A percentile compares a stretch with the other conserved stretches of the same genome.
phyloP scores from a whole-genome alignment of 92 coral and sea anemone species.

The Parazoanthus darwini region DNA sequence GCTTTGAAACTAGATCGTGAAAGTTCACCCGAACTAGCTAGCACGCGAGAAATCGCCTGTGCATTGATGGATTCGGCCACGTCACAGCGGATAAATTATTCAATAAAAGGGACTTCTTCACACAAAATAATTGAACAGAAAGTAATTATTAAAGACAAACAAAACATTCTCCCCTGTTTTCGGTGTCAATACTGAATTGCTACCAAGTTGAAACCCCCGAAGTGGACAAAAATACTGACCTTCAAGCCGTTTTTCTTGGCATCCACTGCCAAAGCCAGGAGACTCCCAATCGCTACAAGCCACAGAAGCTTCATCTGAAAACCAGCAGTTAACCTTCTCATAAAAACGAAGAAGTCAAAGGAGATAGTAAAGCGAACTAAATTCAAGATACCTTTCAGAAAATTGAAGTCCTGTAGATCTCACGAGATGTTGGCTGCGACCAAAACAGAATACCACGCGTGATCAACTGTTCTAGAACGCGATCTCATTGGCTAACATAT shows the following conservation, averaged over 20 bases:
- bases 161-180: background rate
- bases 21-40: background rate
- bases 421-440: background rate
- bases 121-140: background rate
- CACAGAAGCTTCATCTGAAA: constrained; percentile 55
- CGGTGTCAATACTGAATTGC: background rate
- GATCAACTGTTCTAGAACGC: constrained; percentile 8
- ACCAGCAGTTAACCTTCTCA: background rate
- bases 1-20: constrained; percentile 24
- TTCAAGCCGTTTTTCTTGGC: constrained; percentile 49
- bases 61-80: constrained; percentile 26
- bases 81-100: constrained; percentile 2
- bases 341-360: constrained; percentile 1
- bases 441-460: constrained; percentile 22
- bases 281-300: constrained; percentile 37
- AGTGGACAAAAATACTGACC: constrained; percentile 18
- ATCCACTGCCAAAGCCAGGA: constrained; percentile 44
- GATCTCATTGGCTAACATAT: constrained; percentile 13
- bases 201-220: background rate
- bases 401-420: constrained; percentile 22
- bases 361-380: background rate
- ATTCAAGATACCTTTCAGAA: constrained; percentile 23
- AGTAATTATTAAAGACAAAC: background rate
- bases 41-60: constrained; percentile 23
- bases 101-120: background rate